A percentile compares a stretch with the other conserved stretches of the same genome.
Conservation (phyloP, 2,113 vertebrate genomes). For the Neodon shergylaensis region DNA sequence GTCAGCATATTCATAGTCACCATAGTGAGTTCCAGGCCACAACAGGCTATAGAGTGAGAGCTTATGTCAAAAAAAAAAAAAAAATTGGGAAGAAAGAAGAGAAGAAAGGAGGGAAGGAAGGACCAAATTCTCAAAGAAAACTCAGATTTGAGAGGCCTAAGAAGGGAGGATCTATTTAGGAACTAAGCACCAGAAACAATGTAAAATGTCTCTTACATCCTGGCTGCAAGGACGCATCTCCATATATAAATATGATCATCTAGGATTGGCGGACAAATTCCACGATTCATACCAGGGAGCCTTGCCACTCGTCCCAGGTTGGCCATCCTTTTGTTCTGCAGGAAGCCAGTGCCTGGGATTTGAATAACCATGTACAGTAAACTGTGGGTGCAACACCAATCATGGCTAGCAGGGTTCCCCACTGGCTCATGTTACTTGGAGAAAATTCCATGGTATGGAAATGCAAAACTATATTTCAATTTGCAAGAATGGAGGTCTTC, state of each 20-base stretch:
- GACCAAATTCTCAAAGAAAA: not conserved
- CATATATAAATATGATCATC: not conserved
- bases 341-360: not conserved
- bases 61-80: not conserved
- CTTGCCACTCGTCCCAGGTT: not conserved
- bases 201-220: not conserved
- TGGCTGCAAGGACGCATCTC: not conserved
- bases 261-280: not conserved
- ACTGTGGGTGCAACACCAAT: not conserved
- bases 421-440: conserved; percentile 6
- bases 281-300: not conserved
- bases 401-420: not conserved
- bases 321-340: not conserved
- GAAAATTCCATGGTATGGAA: conserved; percentile 29
- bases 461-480: conserved; percentile 33
- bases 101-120: not conserved
- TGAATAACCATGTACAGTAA: not conserved
- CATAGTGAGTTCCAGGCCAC: not conserved
- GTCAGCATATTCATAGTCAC: not conserved
- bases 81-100: no score
- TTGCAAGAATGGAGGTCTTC: not conserved
- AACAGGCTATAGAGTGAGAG: not conserved
- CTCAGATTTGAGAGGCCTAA: not conserved
- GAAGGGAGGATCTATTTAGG: not conserved
- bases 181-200: not conserved